Evolutionary conservation across 1,140 invertebrate species (phyloP), one percentile per base, ranked within the genome.

Genomic region (Aphelenchoides avenae): DNA sequence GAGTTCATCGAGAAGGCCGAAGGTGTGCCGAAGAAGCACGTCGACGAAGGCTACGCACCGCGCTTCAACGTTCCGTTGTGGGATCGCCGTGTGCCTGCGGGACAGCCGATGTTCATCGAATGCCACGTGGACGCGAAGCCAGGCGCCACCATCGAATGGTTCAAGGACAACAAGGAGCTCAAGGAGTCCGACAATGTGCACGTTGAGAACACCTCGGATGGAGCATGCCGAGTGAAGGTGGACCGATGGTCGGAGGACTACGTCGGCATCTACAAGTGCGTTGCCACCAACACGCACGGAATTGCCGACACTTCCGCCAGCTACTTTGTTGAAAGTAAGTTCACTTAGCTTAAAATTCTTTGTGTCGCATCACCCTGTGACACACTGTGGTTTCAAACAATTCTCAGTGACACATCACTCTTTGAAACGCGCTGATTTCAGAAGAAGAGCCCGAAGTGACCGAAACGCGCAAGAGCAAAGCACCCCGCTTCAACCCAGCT

Each of bases 241-340:
- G 83, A 85, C 0, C 84, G 89, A 61, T 89, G 94, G 0, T 81
- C 87, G 30, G 89, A 92, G 37, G 81, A 86, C 20, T 89, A 93
- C 79, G 87, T 87, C n/a, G 93, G 93, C 20, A 82, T 85, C 48
- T 97, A 95, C 78, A 91, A 92, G 78, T 91, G 90, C 24, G 84
- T 89, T 1, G 91, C 91, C 2, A 86, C 82, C 15, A 98, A 97
- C 79, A 88, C 91, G 69, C 87, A 91, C 75, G 93, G 93, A 0
- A 85, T 87, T 70, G 81, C 81, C 3, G 82, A 86, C 13, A 90
- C 92, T 72, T 81, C 85, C 13, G 87, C 95, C 2, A 82, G 84
- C 13, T 79, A 96, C 2, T 84, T 89, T 73, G 85, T 93, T 51
- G n/a, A n/a, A n/a, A n/a, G n/a, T n/a, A n/a, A n/a, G n/a, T n/a